Evolutionary conservation across 1,140 invertebrate genomes (phyloP).

Genomic region (Paramacrobiotus metropolitanus): DNA sequence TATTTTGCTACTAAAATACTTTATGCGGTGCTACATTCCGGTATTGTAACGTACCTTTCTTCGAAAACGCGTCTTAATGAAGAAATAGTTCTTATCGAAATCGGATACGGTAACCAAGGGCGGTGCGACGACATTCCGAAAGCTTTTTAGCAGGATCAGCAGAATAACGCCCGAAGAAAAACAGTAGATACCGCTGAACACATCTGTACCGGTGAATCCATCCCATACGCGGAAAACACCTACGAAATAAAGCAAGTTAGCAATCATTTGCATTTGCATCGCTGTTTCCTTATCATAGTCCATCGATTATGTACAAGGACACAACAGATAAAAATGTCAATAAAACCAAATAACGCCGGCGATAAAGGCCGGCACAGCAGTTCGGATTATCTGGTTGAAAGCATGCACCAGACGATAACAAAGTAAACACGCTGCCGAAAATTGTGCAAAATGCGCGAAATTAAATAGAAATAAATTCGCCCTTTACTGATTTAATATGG

Average conservation of each 20-base stretch:
- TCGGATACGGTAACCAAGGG: slow-evolving; percentile 50
- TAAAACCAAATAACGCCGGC: no score
- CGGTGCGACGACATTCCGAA: slow-evolving; percentile 53
- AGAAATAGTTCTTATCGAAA: slow-evolving; percentile 44
- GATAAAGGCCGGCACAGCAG: no score
- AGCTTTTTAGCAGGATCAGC: slow-evolving; percentile 34
- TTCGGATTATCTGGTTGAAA: no score
- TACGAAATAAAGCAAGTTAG: no score
- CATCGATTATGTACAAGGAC: no score
- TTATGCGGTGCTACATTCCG: neutral
- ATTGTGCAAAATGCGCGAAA: no score
- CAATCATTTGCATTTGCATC: no score
- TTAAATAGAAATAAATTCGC: no score
- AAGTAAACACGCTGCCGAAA: no score
- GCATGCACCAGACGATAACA: no score
- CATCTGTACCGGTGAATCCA: slow-evolving; percentile 33
- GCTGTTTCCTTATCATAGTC: no score
- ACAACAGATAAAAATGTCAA: no score
- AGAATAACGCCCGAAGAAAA: slow-evolving; percentile 33
- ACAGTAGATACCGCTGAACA: slow-evolving; percentile 33
- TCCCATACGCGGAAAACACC: slow-evolving; percentile 45
- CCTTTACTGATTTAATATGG: neutral
- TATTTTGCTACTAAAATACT: neutral
- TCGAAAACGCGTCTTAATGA: slow-evolving; percentile 23
- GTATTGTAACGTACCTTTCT: neutral